Evolutionary conservation across 2,113 vertebrate species (phyloP).

Genomic region (Barbus barbus): DNA sequence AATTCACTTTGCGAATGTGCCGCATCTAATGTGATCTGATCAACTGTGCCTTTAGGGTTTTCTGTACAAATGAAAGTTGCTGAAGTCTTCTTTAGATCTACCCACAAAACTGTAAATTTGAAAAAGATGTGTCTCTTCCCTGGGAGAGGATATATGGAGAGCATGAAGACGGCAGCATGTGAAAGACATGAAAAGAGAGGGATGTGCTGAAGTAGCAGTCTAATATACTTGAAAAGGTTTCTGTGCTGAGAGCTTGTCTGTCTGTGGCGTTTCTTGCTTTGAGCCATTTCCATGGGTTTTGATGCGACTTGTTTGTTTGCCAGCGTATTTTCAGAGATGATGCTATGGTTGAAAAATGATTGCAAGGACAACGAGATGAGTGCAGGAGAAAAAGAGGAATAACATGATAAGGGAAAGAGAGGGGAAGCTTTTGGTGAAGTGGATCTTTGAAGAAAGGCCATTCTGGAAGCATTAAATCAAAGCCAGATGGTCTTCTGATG

Average conservation of each 20-base stretch:
- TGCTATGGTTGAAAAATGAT: not conserved
- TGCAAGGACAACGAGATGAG: not conserved
- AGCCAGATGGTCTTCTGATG: not conserved
- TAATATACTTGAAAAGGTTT: slow-evolving; percentile 20
- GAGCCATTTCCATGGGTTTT: slow-evolving; percentile 18
- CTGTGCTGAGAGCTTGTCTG: not conserved
- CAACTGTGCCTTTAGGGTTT: slow-evolving; percentile 30
- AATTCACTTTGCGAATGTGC: slow-evolving; percentile 6
- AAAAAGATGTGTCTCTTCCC: not conserved
- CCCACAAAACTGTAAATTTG: slow-evolving; percentile 3
- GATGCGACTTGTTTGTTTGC: slow-evolving; percentile 22
- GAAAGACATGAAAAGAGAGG: not conserved
- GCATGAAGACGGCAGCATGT: not conserved
- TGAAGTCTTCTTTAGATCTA: not conserved
- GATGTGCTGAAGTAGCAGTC: not conserved
- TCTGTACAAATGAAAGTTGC: not conserved
- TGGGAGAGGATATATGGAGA: not conserved
- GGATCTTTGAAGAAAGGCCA: slow-evolving; percentile 1
- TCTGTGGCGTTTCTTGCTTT: not conserved
- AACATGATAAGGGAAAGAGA: not conserved
- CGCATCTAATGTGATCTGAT: slow-evolving; percentile 25
- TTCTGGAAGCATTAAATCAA: not conserved
- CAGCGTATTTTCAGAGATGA: not conserved
- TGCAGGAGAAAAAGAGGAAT: not conserved
- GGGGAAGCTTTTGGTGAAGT: not conserved